A percentile compares a stretch with the other conserved stretches of the same genome.
Conservation (phyloP, 2,797 vertebrate species). For the Ispidina picta region DNA sequence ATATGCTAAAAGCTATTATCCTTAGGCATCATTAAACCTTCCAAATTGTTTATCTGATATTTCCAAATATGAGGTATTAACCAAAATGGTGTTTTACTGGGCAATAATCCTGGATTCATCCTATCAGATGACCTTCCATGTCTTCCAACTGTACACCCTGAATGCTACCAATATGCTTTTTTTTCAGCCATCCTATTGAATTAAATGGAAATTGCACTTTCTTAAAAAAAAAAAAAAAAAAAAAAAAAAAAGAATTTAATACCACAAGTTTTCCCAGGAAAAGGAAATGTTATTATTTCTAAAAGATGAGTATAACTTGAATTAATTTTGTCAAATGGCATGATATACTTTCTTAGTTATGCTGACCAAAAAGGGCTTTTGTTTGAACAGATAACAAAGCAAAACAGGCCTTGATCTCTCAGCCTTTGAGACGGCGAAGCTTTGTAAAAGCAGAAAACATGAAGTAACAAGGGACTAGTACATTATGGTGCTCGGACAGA, state of each 20-base stretch:
- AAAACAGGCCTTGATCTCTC: not conserved
- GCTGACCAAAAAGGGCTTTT: not conserved
- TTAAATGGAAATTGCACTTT: not conserved
- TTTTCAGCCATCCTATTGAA: not conserved
- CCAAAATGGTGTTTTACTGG: not conserved
- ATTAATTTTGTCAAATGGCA: not conserved
- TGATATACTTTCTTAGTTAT: not conserved
- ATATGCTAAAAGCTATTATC: not conserved
- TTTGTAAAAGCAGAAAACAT: not conserved
- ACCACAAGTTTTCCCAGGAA: not conserved
- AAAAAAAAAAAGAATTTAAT: not conserved
- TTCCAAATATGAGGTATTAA: not conserved
- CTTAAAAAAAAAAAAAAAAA: not conserved
- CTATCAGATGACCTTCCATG: not conserved
- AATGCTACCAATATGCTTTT: not conserved
- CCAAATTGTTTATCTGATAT: not conserved
- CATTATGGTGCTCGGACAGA: not conserved
- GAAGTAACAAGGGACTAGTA: not conserved
- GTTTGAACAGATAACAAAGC: not conserved
- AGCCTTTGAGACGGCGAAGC: not conserved
- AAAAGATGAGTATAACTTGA: accelerated
- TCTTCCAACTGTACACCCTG: not conserved
- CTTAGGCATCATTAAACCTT: not conserved
- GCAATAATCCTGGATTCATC: not conserved
- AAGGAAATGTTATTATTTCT: not conserved